Conservation (phyloP, 2,797 vertebrate genomes). For the Phalanger gymnotis region DNA sequence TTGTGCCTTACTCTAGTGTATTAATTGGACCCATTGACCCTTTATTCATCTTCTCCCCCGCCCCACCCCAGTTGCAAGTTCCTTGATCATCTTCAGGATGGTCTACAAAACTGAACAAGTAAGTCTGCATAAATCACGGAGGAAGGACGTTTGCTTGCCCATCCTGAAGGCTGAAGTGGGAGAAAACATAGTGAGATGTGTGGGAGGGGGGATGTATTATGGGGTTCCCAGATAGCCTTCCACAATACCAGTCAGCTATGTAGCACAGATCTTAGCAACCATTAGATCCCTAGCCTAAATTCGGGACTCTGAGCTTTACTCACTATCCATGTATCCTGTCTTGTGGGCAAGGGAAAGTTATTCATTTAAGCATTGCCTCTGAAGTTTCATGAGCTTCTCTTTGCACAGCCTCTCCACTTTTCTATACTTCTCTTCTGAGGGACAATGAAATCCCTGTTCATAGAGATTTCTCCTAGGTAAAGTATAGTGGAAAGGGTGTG, state of each 20-base stretch:
- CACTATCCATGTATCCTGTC: background rate
- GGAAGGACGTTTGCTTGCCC: background rate
- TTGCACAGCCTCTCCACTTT: background rate
- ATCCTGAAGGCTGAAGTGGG: background rate
- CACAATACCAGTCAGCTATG: background rate
- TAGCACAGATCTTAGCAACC: background rate
- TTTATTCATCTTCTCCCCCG: background rate
- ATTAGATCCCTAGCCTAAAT: background rate
- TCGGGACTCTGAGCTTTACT: background rate
- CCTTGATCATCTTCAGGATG: slow-evolving; percentile 60
- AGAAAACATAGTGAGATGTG: background rate
- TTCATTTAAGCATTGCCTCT: background rate
- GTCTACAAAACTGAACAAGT: slow-evolving; percentile 9
- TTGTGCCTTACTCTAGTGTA: slow-evolving; percentile 28
- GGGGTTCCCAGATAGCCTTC: background rate
- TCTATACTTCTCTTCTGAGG: background rate
- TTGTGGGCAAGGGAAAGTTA: background rate
- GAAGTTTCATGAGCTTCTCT: background rate
- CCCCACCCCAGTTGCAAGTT: slow-evolving; percentile 8
- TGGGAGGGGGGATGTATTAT: background rate
- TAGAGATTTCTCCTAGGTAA: background rate
- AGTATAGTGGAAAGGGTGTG: background rate
- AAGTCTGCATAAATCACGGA: slow-evolving; percentile 32
- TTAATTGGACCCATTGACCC: slow-evolving; percentile 24
- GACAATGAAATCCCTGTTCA: background rate